Evolutionary conservation across 2,797 vertebrate species (phyloP).

Genomic region (Pachyuromys duprasi): DNA sequence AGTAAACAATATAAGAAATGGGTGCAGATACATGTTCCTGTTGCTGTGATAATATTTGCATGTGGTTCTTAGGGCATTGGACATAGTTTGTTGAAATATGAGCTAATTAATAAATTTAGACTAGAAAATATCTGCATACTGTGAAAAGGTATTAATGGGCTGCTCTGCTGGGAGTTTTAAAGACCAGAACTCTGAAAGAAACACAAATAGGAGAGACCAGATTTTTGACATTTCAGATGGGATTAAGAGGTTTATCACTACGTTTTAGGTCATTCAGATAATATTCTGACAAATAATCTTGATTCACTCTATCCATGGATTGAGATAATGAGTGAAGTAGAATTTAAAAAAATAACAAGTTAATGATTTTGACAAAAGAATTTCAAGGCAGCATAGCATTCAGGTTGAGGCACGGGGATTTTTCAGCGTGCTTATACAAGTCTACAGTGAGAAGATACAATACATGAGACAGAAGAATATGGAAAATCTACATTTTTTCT

Average conservation of each 20-base stretch:
- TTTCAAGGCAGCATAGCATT: background rate
- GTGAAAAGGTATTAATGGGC: background rate
- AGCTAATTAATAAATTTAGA: background rate
- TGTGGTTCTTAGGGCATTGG: background rate
- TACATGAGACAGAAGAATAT: background rate
- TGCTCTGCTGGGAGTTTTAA: background rate
- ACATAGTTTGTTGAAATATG: background rate
- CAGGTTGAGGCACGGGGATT: background rate
- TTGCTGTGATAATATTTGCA: background rate
- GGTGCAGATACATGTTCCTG: background rate
- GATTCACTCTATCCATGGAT: background rate
- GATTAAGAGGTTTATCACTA: background rate
- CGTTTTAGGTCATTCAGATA: background rate
- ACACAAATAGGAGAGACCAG: background rate
- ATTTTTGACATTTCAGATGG: background rate
- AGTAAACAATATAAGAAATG: background rate
- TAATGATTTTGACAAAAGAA: background rate
- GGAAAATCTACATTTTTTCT: background rate
- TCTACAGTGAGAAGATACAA: background rate
- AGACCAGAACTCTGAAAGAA: background rate
- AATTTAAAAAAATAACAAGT: background rate
- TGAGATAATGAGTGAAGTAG: background rate
- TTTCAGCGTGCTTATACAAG: background rate
- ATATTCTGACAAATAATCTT: background rate
- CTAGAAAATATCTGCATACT: background rate